Evolutionary conservation across 2,113 vertebrate species (phyloP).

Genomic region (Phoxinus phoxinus): DNA sequence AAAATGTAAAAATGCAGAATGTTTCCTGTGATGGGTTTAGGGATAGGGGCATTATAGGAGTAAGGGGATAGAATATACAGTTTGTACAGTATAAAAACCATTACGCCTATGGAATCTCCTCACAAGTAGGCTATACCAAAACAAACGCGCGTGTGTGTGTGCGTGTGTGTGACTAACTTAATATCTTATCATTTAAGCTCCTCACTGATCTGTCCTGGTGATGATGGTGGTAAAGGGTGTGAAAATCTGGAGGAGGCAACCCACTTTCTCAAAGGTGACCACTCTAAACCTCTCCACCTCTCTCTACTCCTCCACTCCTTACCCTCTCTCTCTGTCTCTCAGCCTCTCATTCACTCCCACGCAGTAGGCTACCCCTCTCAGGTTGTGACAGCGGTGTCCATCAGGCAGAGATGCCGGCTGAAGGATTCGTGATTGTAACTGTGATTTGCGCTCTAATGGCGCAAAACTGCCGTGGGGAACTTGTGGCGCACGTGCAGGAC

Average conservation of each 20-base stretch:
- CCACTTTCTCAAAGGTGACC: not conserved
- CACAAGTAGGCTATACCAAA: too few species aligned
- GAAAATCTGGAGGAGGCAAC: slow-evolving; percentile 1
- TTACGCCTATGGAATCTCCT: too few species aligned
- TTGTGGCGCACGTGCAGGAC: slow-evolving; percentile 65
- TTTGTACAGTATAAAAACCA: too few species aligned
- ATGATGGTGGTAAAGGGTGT: not conserved
- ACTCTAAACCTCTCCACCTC: slow-evolving; percentile 23
- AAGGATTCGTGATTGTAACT: slow-evolving; percentile 56
- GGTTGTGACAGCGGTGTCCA: slow-evolving; percentile 40
- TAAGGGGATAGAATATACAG: too few species aligned
- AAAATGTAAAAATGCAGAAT: too few species aligned
- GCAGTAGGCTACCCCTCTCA: slow-evolving; percentile 27
- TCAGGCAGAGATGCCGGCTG: slow-evolving; percentile 68
- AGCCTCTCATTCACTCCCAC: not conserved
- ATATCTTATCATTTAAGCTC: not conserved
- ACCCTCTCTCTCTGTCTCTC: slow-evolving; percentile 23
- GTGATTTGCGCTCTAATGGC: slow-evolving; percentile 63
- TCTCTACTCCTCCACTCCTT: slow-evolving; percentile 36
- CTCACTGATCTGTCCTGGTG: not conserved
- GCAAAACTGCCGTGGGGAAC: slow-evolving; percentile 61
- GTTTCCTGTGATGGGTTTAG: too few species aligned
- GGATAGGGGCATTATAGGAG: too few species aligned
- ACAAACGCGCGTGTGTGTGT: too few species aligned
- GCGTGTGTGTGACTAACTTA: too few species aligned